Evolutionary conservation across 1,140 invertebrate species (phyloP).

Genomic region (Polypedilum pembai): DNA sequence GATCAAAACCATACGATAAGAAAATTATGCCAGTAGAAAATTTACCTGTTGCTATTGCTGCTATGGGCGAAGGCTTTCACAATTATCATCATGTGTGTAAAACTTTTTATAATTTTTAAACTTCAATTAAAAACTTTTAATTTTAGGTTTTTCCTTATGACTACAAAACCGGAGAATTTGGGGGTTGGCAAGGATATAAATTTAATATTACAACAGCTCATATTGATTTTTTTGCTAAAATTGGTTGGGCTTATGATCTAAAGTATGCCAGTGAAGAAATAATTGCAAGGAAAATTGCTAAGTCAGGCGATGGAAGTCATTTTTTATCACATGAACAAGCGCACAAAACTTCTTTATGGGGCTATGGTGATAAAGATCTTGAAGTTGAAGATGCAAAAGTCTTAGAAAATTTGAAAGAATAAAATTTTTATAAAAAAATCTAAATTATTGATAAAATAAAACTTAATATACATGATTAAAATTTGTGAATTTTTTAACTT

Average conservation of each 20-base stretch:
- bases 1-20: slow-evolving; percentile 84
- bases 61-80: slow-evolving; percentile 72
- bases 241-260: slow-evolving; percentile 69
- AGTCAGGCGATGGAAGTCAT: slow-evolving; percentile 56
- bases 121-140: not conserved
- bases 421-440: too few species aligned
- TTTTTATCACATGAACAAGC: slow-evolving; percentile 39
- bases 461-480: too few species aligned
- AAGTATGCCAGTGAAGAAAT: slow-evolving; percentile 56
- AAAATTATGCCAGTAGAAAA: slow-evolving; percentile 70
- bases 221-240: slow-evolving; percentile 60
- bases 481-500: too few species aligned
- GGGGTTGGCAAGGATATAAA: slow-evolving; percentile 50
- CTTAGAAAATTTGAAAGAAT: too few species aligned
- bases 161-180: slow-evolving; percentile 77
- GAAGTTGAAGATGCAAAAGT: slow-evolving; percentile 45
- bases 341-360: slow-evolving; percentile 47
- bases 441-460: too few species aligned
- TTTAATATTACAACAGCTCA: slow-evolving; percentile 63
- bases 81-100: slow-evolving; percentile 86
- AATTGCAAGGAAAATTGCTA: slow-evolving; percentile 52
- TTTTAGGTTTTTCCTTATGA: slow-evolving; percentile 65
- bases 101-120: slow-evolving; percentile 20
- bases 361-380: slow-evolving; percentile 52
- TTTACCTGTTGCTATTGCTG: slow-evolving; percentile 57